Base-by-base conservation (phyloP, 2,797 vertebrate genomes). In the Galaxias olidus region DNA sequence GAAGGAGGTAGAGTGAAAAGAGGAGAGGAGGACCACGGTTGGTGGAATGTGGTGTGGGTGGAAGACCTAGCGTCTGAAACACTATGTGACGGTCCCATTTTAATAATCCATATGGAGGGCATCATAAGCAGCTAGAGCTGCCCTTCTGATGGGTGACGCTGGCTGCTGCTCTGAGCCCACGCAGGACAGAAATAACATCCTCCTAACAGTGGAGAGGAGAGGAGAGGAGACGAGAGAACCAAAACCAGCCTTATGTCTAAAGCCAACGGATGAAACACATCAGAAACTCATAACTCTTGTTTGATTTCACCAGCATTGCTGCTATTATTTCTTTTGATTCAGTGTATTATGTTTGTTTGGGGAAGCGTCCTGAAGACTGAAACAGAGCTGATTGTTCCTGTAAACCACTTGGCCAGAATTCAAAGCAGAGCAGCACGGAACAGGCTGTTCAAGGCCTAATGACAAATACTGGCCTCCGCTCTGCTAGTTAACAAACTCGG, bases 111-210 rank as follows among this genome's bases (percentile, higher is more conserved):
- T 86, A 76, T 61, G 58, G 71, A 84, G 80, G 71, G 10, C 69
- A 80, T 82, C 78, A 80, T 77, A 81, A 85, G 75, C 76, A 77
- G 79, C 80, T 67, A 81, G 83, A 66, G 74, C 54, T 9, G 66
- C 73, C 77, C 77, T 72, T 79, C 67, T 72, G 80, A 81, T 79
- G 79, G 80, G 86, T 82, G 82, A 82, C 61, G 75, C 82, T 73
- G 72, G 69, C 71, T 49, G 46, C 47, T 83, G 74, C 82, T 78
- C 71, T 72, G 68, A 80, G 79, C 88, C 84, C 83, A 86, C 84
- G 82, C 84, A 83, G 64, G 76, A 86, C 79, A 84, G 77, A 87
- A 89, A 90, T 88, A 84, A 82, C 81, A 61, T 83, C 78, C 72
- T 75, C 65, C 74, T 75, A 67, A 68, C 42, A 59, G 70, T 20